Conservation (phyloP, 1,140 invertebrate genomes). For the Homarus americanus region DNA sequence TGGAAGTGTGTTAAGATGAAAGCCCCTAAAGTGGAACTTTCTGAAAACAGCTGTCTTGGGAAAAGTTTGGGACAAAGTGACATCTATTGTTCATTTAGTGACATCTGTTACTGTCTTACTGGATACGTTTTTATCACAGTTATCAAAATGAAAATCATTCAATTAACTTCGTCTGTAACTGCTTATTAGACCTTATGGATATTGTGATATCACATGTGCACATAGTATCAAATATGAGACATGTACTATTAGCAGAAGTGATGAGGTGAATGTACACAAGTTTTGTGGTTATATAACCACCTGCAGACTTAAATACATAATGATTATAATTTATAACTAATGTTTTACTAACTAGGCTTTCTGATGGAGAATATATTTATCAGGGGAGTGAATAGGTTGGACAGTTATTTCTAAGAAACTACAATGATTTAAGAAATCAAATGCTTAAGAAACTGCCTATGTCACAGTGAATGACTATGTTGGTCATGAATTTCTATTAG, state of each 20-base stretch:
- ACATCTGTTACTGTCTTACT: background rate
- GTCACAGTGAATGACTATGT: background rate
- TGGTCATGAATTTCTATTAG: background rate
- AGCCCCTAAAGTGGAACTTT: background rate
- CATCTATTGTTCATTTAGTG: background rate
- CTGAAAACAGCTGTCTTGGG: slow-evolving; percentile 1
- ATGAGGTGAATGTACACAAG: background rate
- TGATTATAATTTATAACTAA: background rate
- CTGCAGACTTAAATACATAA: background rate
- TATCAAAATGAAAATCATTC: background rate
- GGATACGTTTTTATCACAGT: background rate
- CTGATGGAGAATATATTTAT: background rate
- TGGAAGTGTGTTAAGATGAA: slow-evolving; percentile 13
- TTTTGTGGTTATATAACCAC: background rate
- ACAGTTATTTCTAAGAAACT: background rate
- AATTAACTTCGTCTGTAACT: background rate
- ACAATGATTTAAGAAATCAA: background rate
- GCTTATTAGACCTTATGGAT: slow-evolving; percentile 2
- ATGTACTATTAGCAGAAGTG: background rate
- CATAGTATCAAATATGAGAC: background rate
- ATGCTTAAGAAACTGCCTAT: background rate
- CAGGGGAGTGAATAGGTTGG: background rate
- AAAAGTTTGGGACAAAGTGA: slow-evolving; percentile 4
- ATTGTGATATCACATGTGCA: slow-evolving; percentile 29
- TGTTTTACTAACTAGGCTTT: background rate